phyloP scores from a whole-genome alignment of 2,113 vertebrate genomes.

The Gopherus evgoodei region DNA sequence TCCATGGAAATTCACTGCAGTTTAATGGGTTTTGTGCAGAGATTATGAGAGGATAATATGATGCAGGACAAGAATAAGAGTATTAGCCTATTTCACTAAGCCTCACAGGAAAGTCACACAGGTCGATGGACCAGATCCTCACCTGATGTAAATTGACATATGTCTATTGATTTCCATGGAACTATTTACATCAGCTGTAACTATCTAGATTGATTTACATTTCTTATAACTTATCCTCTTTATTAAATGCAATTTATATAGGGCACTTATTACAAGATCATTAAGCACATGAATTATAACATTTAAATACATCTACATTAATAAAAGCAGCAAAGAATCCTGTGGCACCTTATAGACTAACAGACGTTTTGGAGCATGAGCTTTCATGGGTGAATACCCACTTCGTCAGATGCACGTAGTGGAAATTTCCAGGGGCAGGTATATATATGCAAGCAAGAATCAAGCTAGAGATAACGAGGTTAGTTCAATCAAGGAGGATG shows the following conservation, averaged over 20 bases:
- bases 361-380: too few species aligned
- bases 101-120: rapidly evolving
- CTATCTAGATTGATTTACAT: neutral
- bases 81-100: neutral
- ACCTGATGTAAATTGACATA: rapidly evolving
- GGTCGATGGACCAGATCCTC: neutral
- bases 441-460: too few species aligned
- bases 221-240: neutral
- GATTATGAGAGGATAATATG: rapidly evolving
- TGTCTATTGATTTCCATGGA: neutral
- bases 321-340: too few species aligned
- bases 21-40: neutral
- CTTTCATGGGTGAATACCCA: too few species aligned
- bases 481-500: too few species aligned
- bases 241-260: neutral
- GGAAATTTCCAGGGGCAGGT: too few species aligned
- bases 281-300: neutral
- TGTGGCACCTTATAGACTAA: too few species aligned
- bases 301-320: neutral
- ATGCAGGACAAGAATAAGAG: neutral
- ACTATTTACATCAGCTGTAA: neutral
- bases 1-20: neutral
- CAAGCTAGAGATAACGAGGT: too few species aligned
- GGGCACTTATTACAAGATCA: neutral
- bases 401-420: too few species aligned